Evolutionary conservation across 2,113 vertebrate species (phyloP).

Genomic region (Gavia stellata): DNA sequence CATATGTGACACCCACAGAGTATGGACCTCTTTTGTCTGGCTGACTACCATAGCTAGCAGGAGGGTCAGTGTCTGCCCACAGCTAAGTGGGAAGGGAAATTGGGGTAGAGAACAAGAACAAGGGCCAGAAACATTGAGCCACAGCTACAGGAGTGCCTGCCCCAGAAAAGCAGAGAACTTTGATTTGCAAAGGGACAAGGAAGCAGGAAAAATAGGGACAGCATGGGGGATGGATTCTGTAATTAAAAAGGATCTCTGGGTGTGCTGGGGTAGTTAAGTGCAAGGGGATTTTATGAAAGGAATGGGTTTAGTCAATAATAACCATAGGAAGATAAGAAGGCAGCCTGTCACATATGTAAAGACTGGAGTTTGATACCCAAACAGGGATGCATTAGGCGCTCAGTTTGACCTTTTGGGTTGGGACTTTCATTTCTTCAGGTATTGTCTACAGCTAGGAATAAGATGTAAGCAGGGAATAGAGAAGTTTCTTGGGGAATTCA

Average conservation of each 20-base stretch:
- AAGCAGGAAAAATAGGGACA: background rate
- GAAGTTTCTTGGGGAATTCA: background rate
- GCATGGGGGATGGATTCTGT: background rate
- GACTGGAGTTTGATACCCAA: background rate
- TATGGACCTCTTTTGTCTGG: background rate
- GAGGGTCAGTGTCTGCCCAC: background rate
- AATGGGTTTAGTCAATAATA: background rate
- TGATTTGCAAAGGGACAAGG: background rate
- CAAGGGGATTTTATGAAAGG: background rate
- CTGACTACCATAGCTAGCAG: background rate
- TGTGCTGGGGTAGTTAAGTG: background rate
- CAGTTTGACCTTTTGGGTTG: background rate
- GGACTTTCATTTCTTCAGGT: background rate
- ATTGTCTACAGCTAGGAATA: background rate
- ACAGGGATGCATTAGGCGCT: background rate
- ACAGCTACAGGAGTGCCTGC: background rate
- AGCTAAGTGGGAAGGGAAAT: background rate
- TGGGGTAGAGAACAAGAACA: rapidly evolving
- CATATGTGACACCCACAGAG: background rate
- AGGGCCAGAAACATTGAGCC: background rate
- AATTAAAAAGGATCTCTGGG: background rate
- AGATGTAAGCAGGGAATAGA: background rate
- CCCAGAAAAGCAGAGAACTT: background rate
- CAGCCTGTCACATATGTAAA: background rate
- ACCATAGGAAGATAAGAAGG: background rate